A percentile compares a stretch with the other conserved stretches of the same genome.
Conservation (phyloP, 2,888 invertebrate species). For the Alviniconcha strummeri region DNA sequence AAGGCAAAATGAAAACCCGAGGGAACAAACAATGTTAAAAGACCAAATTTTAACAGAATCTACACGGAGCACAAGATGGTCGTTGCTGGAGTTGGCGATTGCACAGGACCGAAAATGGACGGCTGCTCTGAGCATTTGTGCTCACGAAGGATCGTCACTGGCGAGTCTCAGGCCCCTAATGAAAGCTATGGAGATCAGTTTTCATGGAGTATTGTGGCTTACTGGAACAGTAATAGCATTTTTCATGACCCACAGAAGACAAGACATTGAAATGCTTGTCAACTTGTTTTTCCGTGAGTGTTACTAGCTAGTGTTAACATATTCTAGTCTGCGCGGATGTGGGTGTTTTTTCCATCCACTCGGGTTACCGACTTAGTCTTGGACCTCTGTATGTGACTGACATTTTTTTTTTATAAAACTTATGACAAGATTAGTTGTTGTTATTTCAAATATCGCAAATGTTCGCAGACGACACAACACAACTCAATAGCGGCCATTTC, state of each 20-base stretch:
- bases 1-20: background rate
- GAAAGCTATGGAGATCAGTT: slow-evolving; percentile 81
- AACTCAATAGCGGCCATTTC: too few relatives aligned
- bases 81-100: slow-evolving; percentile 40
- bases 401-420: too few relatives aligned
- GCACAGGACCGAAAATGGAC: slow-evolving; percentile 51
- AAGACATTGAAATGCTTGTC: slow-evolving; percentile 86
- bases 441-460: too few relatives aligned
- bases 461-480: too few relatives aligned
- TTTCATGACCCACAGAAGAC: slow-evolving; percentile 83
- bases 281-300: slow-evolving; percentile 87
- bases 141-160: slow-evolving; percentile 52
- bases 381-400: too few relatives aligned
- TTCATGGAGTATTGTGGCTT: slow-evolving; percentile 92
- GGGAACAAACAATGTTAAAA: background rate
- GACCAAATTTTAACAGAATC: background rate
- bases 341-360: background rate
- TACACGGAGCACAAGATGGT: background rate
- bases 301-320: background rate
- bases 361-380: too few relatives aligned
- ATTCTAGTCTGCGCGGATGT: background rate
- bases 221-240: slow-evolving; percentile 85
- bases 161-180: slow-evolving; percentile 73
- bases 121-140: slow-evolving; percentile 57
- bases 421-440: too few relatives aligned